Percentiles rank a stretch among this genome's conserved stretches.
These are phyloP conservation scores for Lacanobia oleracea DNA, from an alignment of 2,888 invertebrate genomes.

Conservation along the genomic window DNA sequence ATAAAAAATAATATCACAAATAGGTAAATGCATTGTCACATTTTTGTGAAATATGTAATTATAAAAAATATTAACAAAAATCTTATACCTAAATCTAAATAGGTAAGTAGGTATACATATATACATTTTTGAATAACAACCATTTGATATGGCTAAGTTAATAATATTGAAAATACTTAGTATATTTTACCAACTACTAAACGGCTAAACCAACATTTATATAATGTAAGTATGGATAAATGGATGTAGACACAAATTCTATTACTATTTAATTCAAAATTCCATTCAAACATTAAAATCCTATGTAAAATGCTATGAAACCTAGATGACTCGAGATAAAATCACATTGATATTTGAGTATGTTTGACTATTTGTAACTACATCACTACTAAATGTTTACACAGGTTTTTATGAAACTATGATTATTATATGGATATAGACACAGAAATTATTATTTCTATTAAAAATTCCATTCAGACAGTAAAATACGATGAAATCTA, in stretches of 20 bases:
- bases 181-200: slow-evolving; percentile 17
- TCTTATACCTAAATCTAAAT: slow-evolving; percentile 15
- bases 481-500: slow-evolving; percentile 11
- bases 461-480: slow-evolving; percentile 1
- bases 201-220: slow-evolving; percentile 3
- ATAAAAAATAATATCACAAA: slow-evolving; percentile 46
- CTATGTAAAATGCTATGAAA: slow-evolving; percentile 1
- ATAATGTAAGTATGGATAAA: slow-evolving; percentile 6
- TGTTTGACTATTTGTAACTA: slow-evolving; percentile 23
- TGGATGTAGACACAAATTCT: slow-evolving; percentile 20
- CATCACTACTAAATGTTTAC: not conserved
- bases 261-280: slow-evolving; percentile 29
- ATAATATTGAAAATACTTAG: slow-evolving; percentile 6
- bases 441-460: slow-evolving; percentile 31
- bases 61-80: slow-evolving; percentile 29
- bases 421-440: slow-evolving; percentile 5
- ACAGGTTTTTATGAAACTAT: slow-evolving; percentile 12
- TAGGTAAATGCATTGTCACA: slow-evolving; percentile 43
- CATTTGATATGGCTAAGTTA: slow-evolving; percentile 29
- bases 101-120: not conserved
- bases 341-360: slow-evolving; percentile 15
- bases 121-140: slow-evolving; percentile 20
- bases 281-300: slow-evolving; percentile 16
- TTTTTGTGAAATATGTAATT: slow-evolving; percentile 10
- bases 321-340: slow-evolving; percentile 2